Base-by-base conservation (phyloP, 2,888 invertebrate genomes). In the Adela reaumurella region DNA sequence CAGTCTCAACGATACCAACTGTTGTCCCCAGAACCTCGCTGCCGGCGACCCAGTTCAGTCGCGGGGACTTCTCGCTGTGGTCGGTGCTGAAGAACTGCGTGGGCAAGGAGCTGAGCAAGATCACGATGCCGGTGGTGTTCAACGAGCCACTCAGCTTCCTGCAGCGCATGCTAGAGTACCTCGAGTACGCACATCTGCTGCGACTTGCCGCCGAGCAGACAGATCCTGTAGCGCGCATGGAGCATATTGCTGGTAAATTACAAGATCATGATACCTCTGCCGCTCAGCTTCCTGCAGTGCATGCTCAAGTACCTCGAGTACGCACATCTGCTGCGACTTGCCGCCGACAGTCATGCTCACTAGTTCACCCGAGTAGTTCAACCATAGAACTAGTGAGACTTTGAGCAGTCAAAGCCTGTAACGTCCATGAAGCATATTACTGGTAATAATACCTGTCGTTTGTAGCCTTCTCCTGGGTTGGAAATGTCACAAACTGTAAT, bases 261-360 rank as follows among this genome's bases (percentile, higher is more conserved):
- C 65, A 95, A 95, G 81, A 94, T 96, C 71, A 92, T 95, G 35
- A 95, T 97, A 94, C 97, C 97, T 53, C 94, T 97, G 55, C 97
- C 97, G 11, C 81, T 97, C 53, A 94, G 93, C 59, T 96, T 97
- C 74, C 86, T 97, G 42, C 96, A 97, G 81, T 83, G 97, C 51
- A 88, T 97, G 77, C 87, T 94, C 43, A 97, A 97, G 74, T 94
- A 94, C 64, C 86, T 97, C 86, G 96, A 97, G 69, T 97, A 97
- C 62, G 86, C 92, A 6, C 74, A 81, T 46, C 67, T 83, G 43
- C 78, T 96, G 46, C 83, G 88, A 50, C 81, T 86, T 63, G 96
- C 95, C 4, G 81, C 90, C 0, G 83, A 86, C n/a, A n/a, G n/a
- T n/a, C n/a, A n/a, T n/a, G n/a, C n/a, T n/a, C n/a, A n/a, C n/a